Conservation (phyloP, 1,140 invertebrate genomes). For the Doryteuthis pealeii region DNA sequence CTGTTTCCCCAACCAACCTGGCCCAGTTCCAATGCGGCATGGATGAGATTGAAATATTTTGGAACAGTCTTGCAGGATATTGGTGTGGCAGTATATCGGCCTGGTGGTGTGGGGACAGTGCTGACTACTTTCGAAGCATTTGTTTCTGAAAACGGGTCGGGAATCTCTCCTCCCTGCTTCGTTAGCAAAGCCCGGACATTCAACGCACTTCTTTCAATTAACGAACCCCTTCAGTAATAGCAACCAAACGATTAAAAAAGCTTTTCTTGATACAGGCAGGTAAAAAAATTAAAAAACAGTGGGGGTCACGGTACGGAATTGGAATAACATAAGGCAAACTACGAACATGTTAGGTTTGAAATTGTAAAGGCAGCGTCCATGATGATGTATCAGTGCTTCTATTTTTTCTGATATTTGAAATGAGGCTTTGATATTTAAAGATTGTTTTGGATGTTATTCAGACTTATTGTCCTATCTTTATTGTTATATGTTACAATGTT, state of each 20-base stretch:
- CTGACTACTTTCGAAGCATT: slow-evolving; percentile 40
- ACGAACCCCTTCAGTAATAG: slow-evolving; percentile 4
- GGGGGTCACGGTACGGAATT: no score
- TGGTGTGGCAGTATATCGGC: slow-evolving; percentile 52
- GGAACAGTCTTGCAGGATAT: slow-evolving; percentile 37
- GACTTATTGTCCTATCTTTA: no score
- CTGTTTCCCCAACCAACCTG: slow-evolving; percentile 37
- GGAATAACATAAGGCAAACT: no score
- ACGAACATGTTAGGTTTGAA: no score
- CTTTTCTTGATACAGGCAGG: neutral
- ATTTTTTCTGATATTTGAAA: no score
- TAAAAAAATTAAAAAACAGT: no score
- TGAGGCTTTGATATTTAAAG: no score
- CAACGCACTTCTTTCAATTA: slow-evolving; percentile 28
- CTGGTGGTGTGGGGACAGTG: slow-evolving; percentile 51
- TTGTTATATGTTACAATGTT: no score
- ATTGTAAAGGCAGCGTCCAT: no score
- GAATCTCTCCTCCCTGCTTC: slow-evolving; percentile 29
- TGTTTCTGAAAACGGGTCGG: slow-evolving; percentile 44
- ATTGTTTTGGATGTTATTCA: no score
- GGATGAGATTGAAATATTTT: slow-evolving; percentile 39
- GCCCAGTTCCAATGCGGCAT: slow-evolving; percentile 28
- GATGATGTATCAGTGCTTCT: no score
- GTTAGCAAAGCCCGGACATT: slow-evolving; percentile 38
- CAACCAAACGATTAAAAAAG: neutral